Percentiles rank a stretch among this genome's conserved stretches.
Evolutionary conservation across 2,888 invertebrate genomes (phyloP).

Genomic region (Tetragonisca angustula): DNA sequence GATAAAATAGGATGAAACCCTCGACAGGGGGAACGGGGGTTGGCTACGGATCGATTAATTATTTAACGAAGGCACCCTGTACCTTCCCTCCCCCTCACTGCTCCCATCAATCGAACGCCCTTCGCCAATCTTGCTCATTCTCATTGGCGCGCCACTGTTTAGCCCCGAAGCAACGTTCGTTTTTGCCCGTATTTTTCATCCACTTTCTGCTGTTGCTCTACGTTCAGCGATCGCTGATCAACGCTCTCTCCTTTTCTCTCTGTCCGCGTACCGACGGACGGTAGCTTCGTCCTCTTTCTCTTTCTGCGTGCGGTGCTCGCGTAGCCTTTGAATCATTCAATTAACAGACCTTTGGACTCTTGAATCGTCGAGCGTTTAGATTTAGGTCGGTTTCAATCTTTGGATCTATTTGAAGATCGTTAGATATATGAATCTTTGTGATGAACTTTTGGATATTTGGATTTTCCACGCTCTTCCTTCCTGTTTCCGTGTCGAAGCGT

Average conservation of each 20-base stretch:
- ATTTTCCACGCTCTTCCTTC: too few relatives aligned
- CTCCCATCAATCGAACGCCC: neutral
- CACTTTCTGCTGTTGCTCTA: slow-evolving; percentile 7
- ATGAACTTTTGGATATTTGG: too few relatives aligned
- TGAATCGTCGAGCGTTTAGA: too few relatives aligned
- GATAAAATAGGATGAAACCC: slow-evolving; percentile 60
- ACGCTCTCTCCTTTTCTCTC: neutral
- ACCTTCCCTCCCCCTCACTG: neutral
- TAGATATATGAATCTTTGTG: too few relatives aligned
- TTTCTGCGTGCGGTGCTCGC: neutral
- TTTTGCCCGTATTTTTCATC: slow-evolving; percentile 59
- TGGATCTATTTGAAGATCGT: too few relatives aligned
- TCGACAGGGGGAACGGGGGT: slow-evolving; percentile 41
- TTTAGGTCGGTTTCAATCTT: too few relatives aligned
- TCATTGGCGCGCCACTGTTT: slow-evolving; percentile 53
- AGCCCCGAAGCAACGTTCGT: slow-evolving; percentile 69
- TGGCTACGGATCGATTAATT: slow-evolving; percentile 69
- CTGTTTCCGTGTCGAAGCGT: too few relatives aligned
- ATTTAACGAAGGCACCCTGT: slow-evolving; percentile 65
- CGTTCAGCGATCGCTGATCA: slow-evolving; percentile 33
- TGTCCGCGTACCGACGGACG: neutral
- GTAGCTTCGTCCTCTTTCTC: neutral
- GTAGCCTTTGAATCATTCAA: too few relatives aligned
- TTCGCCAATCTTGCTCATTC: slow-evolving; percentile 16
- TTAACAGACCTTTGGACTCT: too few relatives aligned